These are phyloP conservation scores for Catamblyrhynchus diadema DNA, from an alignment of 2,797 vertebrate genomes.

Conservation along the genomic window DNA sequence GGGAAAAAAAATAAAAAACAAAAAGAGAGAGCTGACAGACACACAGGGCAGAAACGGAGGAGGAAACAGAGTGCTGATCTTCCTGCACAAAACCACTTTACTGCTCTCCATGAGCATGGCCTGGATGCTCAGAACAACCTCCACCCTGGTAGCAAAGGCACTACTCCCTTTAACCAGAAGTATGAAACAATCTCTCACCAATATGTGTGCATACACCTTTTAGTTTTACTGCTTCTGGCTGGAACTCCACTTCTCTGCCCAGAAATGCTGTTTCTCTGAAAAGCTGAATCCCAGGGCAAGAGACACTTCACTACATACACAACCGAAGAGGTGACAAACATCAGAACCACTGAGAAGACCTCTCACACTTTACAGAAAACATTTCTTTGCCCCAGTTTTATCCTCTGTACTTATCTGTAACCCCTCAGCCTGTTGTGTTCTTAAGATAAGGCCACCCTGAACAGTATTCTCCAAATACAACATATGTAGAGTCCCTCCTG, in stretches of 20 bases:
- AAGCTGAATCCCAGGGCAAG: rapidly evolving
- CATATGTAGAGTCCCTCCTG: not conserved
- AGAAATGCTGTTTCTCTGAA: not conserved
- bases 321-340: not conserved
- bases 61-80: not conserved
- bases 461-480: not conserved
- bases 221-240: not conserved
- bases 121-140: not conserved
- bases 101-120: not conserved
- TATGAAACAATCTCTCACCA: not conserved
- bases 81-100: not conserved
- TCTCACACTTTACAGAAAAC: not conserved
- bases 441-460: not conserved
- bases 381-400: not conserved
- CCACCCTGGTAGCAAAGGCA: not conserved
- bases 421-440: not conserved
- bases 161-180: not conserved
- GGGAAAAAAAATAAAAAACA: too few relatives aligned
- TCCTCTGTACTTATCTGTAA: not conserved
- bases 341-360: not conserved
- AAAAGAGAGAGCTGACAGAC: not conserved
- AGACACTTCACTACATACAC: not conserved
- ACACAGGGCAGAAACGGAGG: not conserved
- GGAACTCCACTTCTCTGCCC: not conserved
- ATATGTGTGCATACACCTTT: rapidly evolving